Percentiles rank a stretch among this genome's conserved stretches.
Evolutionary conservation across 2,888 invertebrate genomes (phyloP).

Genomic region (Dicranocentrus wangi): DNA sequence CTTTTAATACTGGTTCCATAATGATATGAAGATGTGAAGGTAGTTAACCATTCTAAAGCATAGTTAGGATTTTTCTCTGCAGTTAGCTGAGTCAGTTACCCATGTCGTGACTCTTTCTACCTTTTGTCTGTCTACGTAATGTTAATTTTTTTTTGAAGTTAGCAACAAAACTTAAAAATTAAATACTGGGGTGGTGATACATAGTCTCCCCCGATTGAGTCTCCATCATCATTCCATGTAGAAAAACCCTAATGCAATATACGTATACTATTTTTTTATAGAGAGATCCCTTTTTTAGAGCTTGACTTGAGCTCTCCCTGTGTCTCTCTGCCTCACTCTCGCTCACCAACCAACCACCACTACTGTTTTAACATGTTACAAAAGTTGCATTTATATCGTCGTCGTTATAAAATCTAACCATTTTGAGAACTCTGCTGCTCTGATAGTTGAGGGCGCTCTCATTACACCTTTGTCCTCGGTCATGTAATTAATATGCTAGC

Average conservation of each 20-base stretch:
- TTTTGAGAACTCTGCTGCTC: neutral
- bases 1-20: slow-evolving; percentile 62
- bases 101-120: slow-evolving; percentile 5
- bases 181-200: neutral
- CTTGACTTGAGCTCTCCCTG: too few relatives aligned
- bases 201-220: neutral
- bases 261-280: neutral
- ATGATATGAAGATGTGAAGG: neutral
- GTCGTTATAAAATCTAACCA: neutral
- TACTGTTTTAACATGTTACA: slow-evolving; percentile 9
- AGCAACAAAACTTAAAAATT: slow-evolving; percentile 19
- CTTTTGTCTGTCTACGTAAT: slow-evolving; percentile 1
- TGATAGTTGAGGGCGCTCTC: slow-evolving; percentile 33
- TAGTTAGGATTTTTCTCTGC: neutral
- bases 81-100: neutral
- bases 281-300: too few relatives aligned
- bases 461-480: slow-evolving; percentile 54
- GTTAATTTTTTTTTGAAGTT: slow-evolving; percentile 43
- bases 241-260: too few relatives aligned
- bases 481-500: slow-evolving; percentile 42
- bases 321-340: too few relatives aligned
- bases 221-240: neutral
- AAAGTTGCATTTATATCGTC: neutral
- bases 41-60: neutral
- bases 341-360: too few relatives aligned